A percentile compares a stretch with the other conserved stretches of the same genome.
phyloP scores from a whole-genome alignment of 2,113 vertebrate genomes.

The Felis chaus region DNA sequence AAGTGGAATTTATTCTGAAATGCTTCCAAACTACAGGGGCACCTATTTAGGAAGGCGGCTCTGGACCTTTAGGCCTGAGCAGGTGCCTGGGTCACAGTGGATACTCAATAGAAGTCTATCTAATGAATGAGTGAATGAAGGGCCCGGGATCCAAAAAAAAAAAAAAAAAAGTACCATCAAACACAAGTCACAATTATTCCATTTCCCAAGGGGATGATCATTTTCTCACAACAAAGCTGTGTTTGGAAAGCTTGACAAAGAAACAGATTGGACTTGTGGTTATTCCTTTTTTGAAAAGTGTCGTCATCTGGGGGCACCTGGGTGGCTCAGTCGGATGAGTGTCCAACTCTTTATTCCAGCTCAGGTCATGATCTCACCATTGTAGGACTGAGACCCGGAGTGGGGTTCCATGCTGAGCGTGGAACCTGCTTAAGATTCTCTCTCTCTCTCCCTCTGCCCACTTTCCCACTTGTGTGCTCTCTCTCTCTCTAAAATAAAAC shows the following conservation, averaged over 20 bases:
- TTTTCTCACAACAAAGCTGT: background rate
- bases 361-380: too few relatives aligned
- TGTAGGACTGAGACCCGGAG: too few relatives aligned
- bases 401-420: too few relatives aligned
- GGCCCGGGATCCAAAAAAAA: background rate
- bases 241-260: background rate
- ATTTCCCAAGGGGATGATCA: background rate
- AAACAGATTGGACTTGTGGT: background rate
- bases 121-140: fast-evolving
- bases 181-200: background rate
- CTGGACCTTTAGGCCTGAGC: background rate
- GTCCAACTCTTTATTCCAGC: too few relatives aligned
- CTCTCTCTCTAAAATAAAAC: too few relatives aligned
- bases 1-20: background rate
- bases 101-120: background rate
- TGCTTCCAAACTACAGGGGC: background rate
- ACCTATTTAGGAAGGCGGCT: background rate
- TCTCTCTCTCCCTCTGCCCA: too few relatives aligned
- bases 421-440: too few relatives aligned
- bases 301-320: too few relatives aligned
- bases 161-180: background rate
- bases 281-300: background rate
- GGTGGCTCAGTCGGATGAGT: too few relatives aligned
- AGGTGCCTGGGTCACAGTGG: background rate
- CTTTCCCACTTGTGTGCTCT: too few relatives aligned